Evolutionary conservation across 2,113 vertebrate genomes (phyloP).

Genomic region (Hucho hucho): DNA sequence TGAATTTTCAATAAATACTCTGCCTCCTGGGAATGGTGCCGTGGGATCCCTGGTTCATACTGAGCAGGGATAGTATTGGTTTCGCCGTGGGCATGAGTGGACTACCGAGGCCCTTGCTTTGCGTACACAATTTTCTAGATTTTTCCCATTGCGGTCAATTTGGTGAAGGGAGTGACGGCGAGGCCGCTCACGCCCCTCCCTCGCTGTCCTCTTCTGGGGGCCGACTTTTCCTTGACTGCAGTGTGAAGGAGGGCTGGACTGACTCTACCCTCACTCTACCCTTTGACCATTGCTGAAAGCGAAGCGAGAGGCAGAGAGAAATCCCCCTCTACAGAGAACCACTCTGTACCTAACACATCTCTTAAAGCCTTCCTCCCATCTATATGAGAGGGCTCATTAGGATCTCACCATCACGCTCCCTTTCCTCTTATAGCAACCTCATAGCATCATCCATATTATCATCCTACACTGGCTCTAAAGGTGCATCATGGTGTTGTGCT

Average conservation of each 20-base stretch:
- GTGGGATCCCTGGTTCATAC: not conserved
- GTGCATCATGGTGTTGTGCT: slow-evolving; percentile 21
- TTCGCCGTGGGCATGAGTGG: not conserved
- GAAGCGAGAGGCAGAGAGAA: not conserved
- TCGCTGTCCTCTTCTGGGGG: not conserved
- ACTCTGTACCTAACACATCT: not conserved
- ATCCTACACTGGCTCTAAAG: slow-evolving; percentile 16
- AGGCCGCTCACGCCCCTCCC: not conserved
- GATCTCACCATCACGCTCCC: slow-evolving; percentile 6
- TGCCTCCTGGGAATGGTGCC: not conserved
- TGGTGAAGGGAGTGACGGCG: not conserved
- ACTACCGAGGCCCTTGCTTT: not conserved
- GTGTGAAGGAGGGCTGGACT: not conserved
- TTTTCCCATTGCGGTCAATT: not conserved
- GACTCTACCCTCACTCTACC: slow-evolving; percentile 2
- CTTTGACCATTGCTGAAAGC: not conserved
- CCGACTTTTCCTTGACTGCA: slow-evolving; percentile 10
- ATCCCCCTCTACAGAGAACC: not conserved
- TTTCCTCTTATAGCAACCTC: slow-evolving; percentile 23
- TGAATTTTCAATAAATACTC: slow-evolving; percentile 10
- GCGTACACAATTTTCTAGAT: not conserved
- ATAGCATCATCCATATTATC: slow-evolving; percentile 16
- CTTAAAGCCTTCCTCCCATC: not conserved
- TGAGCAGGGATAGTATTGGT: not conserved
- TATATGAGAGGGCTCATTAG: not conserved